These are phyloP conservation scores for Achlya flavicornis DNA, from an alignment of 2,888 invertebrate species.

Conservation along the genomic window DNA sequence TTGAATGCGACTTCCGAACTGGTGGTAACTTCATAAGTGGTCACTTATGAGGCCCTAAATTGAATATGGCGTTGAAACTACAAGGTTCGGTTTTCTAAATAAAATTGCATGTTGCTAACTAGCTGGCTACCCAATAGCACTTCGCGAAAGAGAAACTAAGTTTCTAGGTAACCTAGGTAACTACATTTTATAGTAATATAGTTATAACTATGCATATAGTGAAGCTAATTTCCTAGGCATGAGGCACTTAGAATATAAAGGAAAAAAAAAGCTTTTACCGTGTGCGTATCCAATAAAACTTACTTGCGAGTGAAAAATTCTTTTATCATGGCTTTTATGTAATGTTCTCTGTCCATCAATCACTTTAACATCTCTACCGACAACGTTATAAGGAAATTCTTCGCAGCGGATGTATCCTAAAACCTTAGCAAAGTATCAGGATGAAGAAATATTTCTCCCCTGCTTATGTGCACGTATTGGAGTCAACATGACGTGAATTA, in stretches of 20 bases:
- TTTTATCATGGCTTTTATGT: slow-evolving; percentile 47
- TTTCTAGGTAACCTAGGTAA: not conserved
- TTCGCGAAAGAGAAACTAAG: not conserved
- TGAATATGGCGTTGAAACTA: too few species aligned
- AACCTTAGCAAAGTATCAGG: slow-evolving; percentile 21
- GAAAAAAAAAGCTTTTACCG: slow-evolving; percentile 25
- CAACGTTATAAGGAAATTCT: slow-evolving; percentile 46
- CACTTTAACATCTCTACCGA: slow-evolving; percentile 40
- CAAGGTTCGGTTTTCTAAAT: too few species aligned
- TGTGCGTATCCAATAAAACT: slow-evolving; percentile 37
- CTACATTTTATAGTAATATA: too few species aligned
- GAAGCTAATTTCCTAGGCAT: not conserved
- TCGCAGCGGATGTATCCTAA: slow-evolving; percentile 26
- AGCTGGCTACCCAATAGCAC: not conserved
- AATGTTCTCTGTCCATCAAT: slow-evolving; percentile 51
- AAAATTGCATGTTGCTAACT: too few species aligned
- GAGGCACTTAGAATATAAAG: slow-evolving; percentile 26
- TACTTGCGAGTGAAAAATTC: slow-evolving; percentile 31
- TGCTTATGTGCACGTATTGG: slow-evolving; percentile 5
- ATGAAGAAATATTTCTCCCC: slow-evolving; percentile 3
- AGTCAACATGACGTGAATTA: slow-evolving; percentile 5
- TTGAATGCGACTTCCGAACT: too few species aligned
- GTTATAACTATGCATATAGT: too few species aligned
- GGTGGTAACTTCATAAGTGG: too few species aligned
- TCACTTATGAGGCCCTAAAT: too few species aligned